Evolutionary conservation across 2,888 invertebrate genomes (phyloP).

Genomic region (Idaea aversata): DNA sequence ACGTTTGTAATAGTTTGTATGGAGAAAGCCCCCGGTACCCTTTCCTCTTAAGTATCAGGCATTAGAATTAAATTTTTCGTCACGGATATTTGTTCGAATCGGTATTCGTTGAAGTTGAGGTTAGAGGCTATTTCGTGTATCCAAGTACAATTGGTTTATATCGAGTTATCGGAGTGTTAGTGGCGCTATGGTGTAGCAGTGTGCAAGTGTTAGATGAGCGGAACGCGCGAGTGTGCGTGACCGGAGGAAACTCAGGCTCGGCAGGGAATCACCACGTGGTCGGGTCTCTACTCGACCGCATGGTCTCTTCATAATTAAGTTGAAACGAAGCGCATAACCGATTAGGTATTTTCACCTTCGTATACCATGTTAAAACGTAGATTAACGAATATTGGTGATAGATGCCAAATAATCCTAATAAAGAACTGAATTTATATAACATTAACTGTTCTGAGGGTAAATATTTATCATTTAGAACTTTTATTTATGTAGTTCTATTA

Average conservation of each 20-base stretch:
- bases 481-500: constrained; percentile 25
- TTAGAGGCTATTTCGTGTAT: constrained; percentile 46
- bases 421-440: constrained; percentile 81
- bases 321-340: constrained; percentile 65
- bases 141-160: constrained; percentile 42
- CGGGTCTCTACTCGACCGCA: constrained; percentile 36
- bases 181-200: constrained; percentile 42
- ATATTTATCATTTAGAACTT: constrained; percentile 56
- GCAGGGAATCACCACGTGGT: constrained; percentile 55
- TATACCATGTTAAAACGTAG: constrained; percentile 75
- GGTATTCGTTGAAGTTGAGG: constrained; percentile 27
- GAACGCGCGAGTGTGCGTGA: constrained; percentile 50
- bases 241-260: constrained; percentile 74
- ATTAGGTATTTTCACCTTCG: constrained; percentile 74
- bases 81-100: constrained; percentile 8
- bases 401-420: constrained; percentile 80
- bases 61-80: constrained; percentile 25
- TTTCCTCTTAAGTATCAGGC: constrained; percentile 21
- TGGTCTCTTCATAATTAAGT: constrained; percentile 54
- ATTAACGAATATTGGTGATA: constrained; percentile 74
- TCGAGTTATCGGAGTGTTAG: constrained; percentile 43
- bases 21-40: too few species aligned
- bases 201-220: constrained; percentile 29
- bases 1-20: too few species aligned
- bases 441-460: constrained; percentile 79